These are phyloP conservation scores for Thymelicus sylvestris DNA, from an alignment of 2,888 invertebrate species.

Conservation along the genomic window DNA sequence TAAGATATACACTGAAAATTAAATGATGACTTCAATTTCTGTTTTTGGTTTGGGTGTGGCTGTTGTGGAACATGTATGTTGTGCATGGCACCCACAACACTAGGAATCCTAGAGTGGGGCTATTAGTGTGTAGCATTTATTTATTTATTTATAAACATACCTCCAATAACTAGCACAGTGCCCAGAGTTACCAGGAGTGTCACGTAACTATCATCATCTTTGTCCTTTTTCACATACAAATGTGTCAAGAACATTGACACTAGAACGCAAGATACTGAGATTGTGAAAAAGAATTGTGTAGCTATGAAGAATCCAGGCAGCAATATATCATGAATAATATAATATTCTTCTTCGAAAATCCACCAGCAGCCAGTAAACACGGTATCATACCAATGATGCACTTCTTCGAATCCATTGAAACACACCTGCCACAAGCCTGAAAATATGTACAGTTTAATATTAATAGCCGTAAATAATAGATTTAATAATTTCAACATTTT, in stretches of 20 bases:
- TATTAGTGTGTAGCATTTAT: too few species aligned
- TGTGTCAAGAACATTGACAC: slow-evolving; percentile 90
- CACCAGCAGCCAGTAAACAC: slow-evolving; percentile 96
- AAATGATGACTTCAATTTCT: too few species aligned
- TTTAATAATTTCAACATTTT: too few species aligned
- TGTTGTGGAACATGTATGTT: too few species aligned
- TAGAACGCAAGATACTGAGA: slow-evolving; percentile 92
- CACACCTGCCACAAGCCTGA: slow-evolving; percentile 98
- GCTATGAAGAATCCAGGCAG: slow-evolving; percentile 96
- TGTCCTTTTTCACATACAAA: slow-evolving; percentile 89
- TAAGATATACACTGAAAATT: too few species aligned
- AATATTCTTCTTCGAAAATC: slow-evolving; percentile 98
- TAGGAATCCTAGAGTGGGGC: too few species aligned
- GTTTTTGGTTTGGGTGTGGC: too few species aligned
- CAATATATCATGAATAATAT: slow-evolving; percentile 95
- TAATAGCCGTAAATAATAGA: too few species aligned
- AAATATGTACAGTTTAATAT: neutral
- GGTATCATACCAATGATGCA: slow-evolving; percentile 93
- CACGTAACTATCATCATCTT: slow-evolving; percentile 91
- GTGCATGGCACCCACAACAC: too few species aligned
- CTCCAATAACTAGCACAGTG: slow-evolving; percentile 88
- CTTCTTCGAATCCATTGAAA: slow-evolving; percentile 94
- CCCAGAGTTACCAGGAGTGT: slow-evolving; percentile 90
- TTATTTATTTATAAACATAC: slow-evolving; percentile 56
- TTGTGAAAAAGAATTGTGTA: slow-evolving; percentile 96